Percentiles rank a stretch among this genome's conserved stretches.
Conservation (phyloP, 2,888 invertebrate species). For the Eurytoma adleriae region DNA sequence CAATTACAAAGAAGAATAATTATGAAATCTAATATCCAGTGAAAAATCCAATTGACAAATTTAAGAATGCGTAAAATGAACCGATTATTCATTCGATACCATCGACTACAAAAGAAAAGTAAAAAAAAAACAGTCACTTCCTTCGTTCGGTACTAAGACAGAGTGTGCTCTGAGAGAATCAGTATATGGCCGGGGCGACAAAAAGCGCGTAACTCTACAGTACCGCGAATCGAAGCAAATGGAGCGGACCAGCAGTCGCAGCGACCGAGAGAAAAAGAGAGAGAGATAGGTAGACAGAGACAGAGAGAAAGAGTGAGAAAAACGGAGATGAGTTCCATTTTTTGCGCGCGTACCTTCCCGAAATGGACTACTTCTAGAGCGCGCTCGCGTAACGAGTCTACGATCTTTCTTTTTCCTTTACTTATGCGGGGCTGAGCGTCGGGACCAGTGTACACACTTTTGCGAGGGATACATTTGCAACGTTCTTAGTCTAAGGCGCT, state of each 20-base stretch:
- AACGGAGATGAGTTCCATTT: constrained; percentile 4
- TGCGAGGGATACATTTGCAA: neutral
- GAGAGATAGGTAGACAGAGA: constrained; percentile 18
- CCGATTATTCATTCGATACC: neutral
- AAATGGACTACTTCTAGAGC: constrained; percentile 9
- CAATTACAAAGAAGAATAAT: neutral
- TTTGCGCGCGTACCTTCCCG: constrained; percentile 10
- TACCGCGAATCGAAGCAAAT: constrained; percentile 66
- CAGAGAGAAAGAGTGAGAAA: constrained; percentile 27
- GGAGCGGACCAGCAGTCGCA: constrained; percentile 74
- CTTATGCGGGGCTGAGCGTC: constrained; percentile 21
- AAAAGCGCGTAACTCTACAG: constrained; percentile 20
- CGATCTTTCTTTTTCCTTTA: constrained; percentile 1
- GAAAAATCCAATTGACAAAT: constrained; percentile 53
- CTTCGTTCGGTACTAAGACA: constrained; percentile 14
- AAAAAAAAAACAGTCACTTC: neutral
- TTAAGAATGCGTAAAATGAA: neutral
- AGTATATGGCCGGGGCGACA: constrained; percentile 5
- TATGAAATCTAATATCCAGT: neutral
- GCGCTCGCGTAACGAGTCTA: neutral
- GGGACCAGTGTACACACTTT: constrained; percentile 24
- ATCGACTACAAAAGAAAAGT: constrained; percentile 1
- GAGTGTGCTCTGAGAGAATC: constrained; percentile 18
- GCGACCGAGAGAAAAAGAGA: constrained; percentile 59
- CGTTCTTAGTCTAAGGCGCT: neutral